These are phyloP conservation scores for Chironomus riparius DNA, from an alignment of 2,888 invertebrate genomes.

Conservation along the genomic window DNA sequence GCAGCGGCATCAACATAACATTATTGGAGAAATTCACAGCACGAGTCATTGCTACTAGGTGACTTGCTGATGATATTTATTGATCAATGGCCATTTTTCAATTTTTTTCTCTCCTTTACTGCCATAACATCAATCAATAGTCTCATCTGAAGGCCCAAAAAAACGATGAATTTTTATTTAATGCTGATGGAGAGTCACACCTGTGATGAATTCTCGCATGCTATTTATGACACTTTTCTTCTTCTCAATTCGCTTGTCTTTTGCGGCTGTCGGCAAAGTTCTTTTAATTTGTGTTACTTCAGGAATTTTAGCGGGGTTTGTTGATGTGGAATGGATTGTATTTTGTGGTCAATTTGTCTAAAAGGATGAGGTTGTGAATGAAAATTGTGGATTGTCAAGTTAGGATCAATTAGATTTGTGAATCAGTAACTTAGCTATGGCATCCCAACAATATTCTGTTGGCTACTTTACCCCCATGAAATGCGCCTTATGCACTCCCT, in stretches of 20 bases:
- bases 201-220: conserved; percentile 8
- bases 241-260: not conserved
- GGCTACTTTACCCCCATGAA: too few species aligned
- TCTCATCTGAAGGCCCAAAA: not conserved
- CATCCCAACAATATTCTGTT: too few species aligned
- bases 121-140: too few species aligned
- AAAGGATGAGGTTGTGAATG: too few species aligned
- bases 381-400: too few species aligned
- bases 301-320: too few species aligned
- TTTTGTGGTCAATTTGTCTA: too few species aligned
- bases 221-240: not conserved
- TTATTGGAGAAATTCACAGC: not conserved
- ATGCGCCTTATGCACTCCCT: too few species aligned
- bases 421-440: too few species aligned
- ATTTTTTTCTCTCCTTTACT: not conserved
- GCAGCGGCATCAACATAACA: not conserved
- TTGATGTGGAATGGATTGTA: not conserved
- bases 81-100: not conserved
- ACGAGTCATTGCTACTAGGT: not conserved
- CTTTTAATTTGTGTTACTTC: not conserved
- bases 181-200: conserved; percentile 10
- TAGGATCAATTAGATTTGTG: too few species aligned
- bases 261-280: not conserved
- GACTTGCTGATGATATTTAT: not conserved
- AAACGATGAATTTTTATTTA: not conserved